Conservation (phyloP, 1,140 invertebrate genomes). For the Temnothorax curvispinosus region DNA sequence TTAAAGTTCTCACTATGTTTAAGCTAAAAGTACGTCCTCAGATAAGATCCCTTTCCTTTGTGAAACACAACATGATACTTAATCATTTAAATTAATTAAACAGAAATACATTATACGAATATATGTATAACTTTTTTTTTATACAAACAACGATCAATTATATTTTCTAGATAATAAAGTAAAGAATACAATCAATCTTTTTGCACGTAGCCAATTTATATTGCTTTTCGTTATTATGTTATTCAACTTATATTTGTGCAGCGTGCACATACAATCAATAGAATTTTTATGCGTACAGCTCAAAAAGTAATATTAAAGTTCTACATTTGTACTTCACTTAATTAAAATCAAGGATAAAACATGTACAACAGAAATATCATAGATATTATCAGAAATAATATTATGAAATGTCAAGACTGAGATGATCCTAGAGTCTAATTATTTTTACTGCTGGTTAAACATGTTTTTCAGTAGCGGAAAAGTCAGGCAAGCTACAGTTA, state of each 20-base stretch:
- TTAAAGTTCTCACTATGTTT: background rate
- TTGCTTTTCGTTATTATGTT: background rate
- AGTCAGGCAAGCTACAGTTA: background rate
- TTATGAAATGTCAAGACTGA: background rate
- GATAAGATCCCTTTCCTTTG: background rate
- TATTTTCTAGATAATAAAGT: background rate
- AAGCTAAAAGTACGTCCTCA: background rate
- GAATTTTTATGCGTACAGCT: background rate
- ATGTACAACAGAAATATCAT: background rate
- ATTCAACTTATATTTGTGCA: background rate
- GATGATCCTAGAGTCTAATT: background rate
- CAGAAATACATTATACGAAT: background rate
- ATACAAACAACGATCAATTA: background rate
- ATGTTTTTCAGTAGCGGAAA: background rate
- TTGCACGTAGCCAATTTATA: background rate
- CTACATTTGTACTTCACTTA: background rate
- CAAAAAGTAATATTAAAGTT: background rate
- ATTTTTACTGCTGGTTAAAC: background rate
- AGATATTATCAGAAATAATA: background rate
- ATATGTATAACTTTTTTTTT: background rate
- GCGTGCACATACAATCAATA: background rate
- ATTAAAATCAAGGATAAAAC: background rate
- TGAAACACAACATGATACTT: background rate
- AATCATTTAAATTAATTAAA: background rate
- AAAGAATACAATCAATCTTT: background rate